phyloP scores from a whole-genome alignment of 2,888 invertebrate species.

The Lepeophtheirus nordmannii region DNA sequence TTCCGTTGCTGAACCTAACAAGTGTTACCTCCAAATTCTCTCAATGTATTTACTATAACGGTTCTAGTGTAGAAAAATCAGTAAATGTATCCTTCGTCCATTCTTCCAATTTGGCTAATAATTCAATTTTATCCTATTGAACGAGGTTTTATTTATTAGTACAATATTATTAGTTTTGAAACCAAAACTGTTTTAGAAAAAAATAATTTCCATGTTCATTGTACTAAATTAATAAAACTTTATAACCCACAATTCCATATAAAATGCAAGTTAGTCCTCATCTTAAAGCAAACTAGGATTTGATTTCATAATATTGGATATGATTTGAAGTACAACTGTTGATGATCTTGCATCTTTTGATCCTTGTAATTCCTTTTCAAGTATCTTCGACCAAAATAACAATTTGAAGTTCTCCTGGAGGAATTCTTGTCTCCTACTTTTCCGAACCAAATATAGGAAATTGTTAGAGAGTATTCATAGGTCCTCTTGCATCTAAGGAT shows the following conservation, averaged over 20 bases:
- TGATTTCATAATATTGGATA: not conserved
- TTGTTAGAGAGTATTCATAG: not conserved
- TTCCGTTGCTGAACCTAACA: not conserved
- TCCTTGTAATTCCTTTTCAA: conserved; percentile 4
- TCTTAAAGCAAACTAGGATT: conserved; percentile 4
- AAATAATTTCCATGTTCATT: too few species aligned
- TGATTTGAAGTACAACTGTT: conserved; percentile 1
- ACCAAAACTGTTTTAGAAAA: too few species aligned
- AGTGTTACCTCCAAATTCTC: not conserved
- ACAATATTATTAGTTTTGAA: too few species aligned
- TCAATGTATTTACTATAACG: not conserved
- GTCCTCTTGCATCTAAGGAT: not conserved
- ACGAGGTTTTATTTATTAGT: not conserved
- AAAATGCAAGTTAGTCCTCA: not conserved
- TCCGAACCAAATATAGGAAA: not conserved
- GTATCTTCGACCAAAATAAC: conserved; percentile 5
- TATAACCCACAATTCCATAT: not conserved
- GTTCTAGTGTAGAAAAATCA: not conserved
- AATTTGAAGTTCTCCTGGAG: not conserved
- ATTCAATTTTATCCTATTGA: not conserved
- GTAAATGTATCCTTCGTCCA: not conserved
- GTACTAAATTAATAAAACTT: not conserved
- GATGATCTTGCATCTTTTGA: not conserved
- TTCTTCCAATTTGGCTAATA: not conserved
- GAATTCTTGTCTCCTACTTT: not conserved